Evolutionary conservation across 2,888 invertebrate species (phyloP), one percentile per base, ranked within the genome.

Genomic region (Stenolophus ochropezus): DNA sequence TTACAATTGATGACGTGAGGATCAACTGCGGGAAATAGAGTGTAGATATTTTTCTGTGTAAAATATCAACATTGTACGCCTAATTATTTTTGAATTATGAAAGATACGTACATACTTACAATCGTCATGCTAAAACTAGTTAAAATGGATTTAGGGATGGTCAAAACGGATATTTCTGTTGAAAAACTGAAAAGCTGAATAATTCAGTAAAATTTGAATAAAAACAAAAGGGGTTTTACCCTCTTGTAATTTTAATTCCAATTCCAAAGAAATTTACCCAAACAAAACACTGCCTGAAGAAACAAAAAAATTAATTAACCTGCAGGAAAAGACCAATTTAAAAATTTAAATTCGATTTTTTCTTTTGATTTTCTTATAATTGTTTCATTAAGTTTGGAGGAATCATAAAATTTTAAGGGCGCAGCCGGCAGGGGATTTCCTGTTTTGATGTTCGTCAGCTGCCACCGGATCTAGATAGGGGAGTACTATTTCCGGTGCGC

Each of bases 371-470:
- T 42, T 42, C 33, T 49, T 20, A 76, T 56, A 76, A 76, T 76
- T 76, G 27, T 76, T 76, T 76, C 25, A 76, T 76, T 76, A 76
- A 76, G 75, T 76, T 53, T 51, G 16, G 21, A 21, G 14, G 16
- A 23, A 53, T 76, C 51, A 76, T 53, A 56, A 76, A 75, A 76
- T 76, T 56, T 56, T 76, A 27, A 76, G 47, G 69, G 27, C 14
- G 27, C n/a, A 16, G 65, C 2, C 14, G 6, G 4, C 20, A n/a
- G 20, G 33, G 69, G 47, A 42, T 69, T 47, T 33, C 69, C 69
- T 69, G 47, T 69, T 69, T 47, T 69, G 69, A 56, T 20, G 11
- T 56, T 56, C 11, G 21, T 56, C 56, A 56, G 56, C 56, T 56
- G 56, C 56, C 20, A 56, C 56, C 56, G 56, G 56, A 56, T 56